Conservation (phyloP, 2,797 vertebrate species). For the Myotis pilosus region DNA sequence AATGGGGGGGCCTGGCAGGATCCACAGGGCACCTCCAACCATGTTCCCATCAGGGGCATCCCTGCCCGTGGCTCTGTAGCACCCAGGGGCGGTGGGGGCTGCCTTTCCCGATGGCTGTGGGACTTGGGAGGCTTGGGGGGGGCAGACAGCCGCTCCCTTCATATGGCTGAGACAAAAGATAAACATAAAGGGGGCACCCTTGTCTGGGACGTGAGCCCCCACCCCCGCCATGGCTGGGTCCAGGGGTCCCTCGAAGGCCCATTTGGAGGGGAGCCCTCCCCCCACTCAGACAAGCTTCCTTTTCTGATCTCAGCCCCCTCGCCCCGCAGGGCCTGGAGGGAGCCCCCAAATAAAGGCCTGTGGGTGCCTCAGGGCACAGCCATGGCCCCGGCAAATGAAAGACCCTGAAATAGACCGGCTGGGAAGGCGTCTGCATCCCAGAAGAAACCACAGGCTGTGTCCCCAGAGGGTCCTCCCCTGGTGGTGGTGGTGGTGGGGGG, state of each 20-base stretch:
- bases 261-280: neutral
- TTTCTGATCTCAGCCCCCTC: neutral
- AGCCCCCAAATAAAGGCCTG: neutral
- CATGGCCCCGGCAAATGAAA: constrained; percentile 8
- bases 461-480: neutral
- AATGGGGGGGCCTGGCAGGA: neutral
- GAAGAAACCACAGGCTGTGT: neutral
- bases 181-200: neutral
- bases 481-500: too few species aligned
- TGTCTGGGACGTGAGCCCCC: neutral
- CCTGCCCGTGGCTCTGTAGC: neutral
- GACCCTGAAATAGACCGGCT: neutral
- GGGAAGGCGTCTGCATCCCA: neutral
- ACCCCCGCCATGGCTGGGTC: neutral
- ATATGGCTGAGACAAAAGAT: constrained; percentile 33
- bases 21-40: neutral
- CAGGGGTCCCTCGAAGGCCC: neutral
- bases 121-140: neutral
- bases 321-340: neutral
- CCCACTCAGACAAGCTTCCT: neutral
- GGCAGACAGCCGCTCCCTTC: neutral
- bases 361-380: neutral
- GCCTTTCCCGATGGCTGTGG: constrained; percentile 41
- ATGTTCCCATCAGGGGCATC: neutral
- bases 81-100: neutral